Percentiles rank a stretch among this genome's conserved stretches.
Evolutionary conservation across 2,797 vertebrate species (phyloP).

Genomic region (Eulemur albifrons): DNA sequence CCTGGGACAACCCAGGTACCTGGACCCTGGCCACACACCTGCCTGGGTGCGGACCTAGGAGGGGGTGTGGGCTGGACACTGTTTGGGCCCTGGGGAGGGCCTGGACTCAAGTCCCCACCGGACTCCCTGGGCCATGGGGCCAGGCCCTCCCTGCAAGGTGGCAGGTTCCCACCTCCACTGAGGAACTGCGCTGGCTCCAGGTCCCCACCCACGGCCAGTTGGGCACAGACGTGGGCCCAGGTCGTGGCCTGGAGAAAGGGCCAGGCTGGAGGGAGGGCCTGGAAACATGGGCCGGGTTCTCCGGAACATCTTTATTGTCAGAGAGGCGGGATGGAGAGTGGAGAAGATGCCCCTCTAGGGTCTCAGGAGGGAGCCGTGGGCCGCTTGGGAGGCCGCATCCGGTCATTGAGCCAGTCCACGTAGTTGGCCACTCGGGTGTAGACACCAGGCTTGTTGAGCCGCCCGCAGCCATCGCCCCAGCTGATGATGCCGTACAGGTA

Average conservation of each 20-base stretch:
- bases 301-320: conserved; percentile 32
- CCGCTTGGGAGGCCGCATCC: conserved; percentile 77
- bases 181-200: background rate
- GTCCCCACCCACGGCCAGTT: background rate
- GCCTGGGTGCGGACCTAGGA: background rate
- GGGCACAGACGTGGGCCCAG: background rate
- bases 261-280: background rate
- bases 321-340: accelerated
- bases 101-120: background rate
- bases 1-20: background rate
- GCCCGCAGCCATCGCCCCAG: conserved; percentile 95
- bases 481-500: conserved; percentile 96
- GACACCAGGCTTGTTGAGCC: conserved; percentile 91
- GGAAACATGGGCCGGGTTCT: accelerated
- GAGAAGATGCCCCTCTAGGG: accelerated
- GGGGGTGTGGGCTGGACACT: background rate
- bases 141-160: no score
- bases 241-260: background rate
- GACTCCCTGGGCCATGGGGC: background rate
- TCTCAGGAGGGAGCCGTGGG: background rate
- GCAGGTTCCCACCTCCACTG: background rate
- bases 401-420: conserved; percentile 91
- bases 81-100: background rate
- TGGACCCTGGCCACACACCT: no score
- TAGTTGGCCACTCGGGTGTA: conserved; percentile 94